phyloP scores from a whole-genome alignment of 2,113 vertebrate genomes.

The Eubucco bourcierii region DNA sequence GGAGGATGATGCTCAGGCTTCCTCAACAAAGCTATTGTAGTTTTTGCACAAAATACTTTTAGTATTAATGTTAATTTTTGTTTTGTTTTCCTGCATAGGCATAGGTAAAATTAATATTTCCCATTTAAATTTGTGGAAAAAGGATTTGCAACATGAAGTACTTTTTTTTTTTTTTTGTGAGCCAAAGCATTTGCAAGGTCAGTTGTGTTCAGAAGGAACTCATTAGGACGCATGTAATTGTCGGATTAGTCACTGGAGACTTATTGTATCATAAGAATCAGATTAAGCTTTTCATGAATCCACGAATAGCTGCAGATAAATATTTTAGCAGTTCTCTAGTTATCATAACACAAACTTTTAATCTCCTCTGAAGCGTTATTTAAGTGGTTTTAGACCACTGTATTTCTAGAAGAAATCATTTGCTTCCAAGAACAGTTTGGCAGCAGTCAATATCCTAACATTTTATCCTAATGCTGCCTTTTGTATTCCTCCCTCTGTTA shows the following conservation, averaged over 20 bases:
- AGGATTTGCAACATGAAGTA: neutral
- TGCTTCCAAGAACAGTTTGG: neutral
- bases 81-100: neutral
- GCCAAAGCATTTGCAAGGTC: constrained; percentile 35
- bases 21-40: constrained; percentile 17
- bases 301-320: neutral
- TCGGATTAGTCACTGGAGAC: constrained; percentile 26
- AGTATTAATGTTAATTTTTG: neutral
- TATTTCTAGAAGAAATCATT: neutral
- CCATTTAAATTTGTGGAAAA: neutral
- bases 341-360: neutral
- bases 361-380: neutral
- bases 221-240: constrained; percentile 47
- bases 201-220: neutral
- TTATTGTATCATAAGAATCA: constrained; percentile 46
- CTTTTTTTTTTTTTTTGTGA: neutral
- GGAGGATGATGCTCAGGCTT: constrained; percentile 41
- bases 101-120: neutral
- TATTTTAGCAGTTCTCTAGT: constrained; percentile 14
- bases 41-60: neutral
- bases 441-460: neutral
- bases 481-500: neutral
- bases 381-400: neutral
- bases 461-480: neutral
- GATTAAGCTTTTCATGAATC: constrained; percentile 52